These are phyloP conservation scores for Microplitis manilae DNA, from an alignment of 2,888 invertebrate species.

Conservation along the genomic window DNA sequence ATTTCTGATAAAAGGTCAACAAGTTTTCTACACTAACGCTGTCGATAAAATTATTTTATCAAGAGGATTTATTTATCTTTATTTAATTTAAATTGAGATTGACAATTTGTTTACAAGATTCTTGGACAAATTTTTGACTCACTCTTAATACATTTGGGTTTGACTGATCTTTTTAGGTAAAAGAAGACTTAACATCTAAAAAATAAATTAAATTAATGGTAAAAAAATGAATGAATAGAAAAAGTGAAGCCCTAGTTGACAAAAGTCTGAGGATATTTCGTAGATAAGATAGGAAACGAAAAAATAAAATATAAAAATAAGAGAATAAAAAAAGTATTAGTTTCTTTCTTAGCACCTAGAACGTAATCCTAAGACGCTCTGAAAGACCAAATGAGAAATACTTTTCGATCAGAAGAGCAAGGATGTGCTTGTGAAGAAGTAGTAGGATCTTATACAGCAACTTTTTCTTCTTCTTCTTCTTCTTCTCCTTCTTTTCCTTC, in stretches of 20 bases:
- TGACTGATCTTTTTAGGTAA: too few relatives aligned
- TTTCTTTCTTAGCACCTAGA: slow-evolving; percentile 47
- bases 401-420: slow-evolving; percentile 61
- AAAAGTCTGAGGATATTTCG: not conserved
- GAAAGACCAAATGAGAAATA: slow-evolving; percentile 70
- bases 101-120: too few relatives aligned
- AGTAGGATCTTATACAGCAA: slow-evolving; percentile 47
- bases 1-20: too few relatives aligned
- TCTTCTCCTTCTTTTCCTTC: not conserved
- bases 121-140: too few relatives aligned
- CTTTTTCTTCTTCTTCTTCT: slow-evolving; percentile 45
- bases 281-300: not conserved
- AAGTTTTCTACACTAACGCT: too few relatives aligned
- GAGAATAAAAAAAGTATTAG: slow-evolving; percentile 47
- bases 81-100: too few relatives aligned
- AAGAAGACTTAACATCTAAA: not conserved
- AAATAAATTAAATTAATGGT: not conserved
- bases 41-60: too few relatives aligned
- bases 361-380: slow-evolving; percentile 64
- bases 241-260: not conserved
- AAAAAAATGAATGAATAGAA: too few relatives aligned
- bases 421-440: slow-evolving; percentile 47
- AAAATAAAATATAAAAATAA: slow-evolving; percentile 16
- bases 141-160: too few relatives aligned
- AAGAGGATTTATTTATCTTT: too few relatives aligned